Evolutionary conservation across 2,113 vertebrate genomes (phyloP).

Genomic region (Bufo gargarizans): DNA sequence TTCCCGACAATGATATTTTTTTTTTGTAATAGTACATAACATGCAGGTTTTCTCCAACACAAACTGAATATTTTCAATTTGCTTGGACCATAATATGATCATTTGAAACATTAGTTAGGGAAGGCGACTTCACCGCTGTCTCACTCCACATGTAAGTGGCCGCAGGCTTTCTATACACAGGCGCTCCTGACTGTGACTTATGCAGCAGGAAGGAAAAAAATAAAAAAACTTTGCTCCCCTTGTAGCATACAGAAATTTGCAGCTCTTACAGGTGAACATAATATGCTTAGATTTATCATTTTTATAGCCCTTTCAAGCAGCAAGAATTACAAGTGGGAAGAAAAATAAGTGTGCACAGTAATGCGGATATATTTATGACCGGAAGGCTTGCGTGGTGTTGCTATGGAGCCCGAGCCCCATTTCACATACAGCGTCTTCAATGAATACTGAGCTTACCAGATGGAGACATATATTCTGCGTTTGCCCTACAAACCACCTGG

Average conservation of each 20-base stretch:
- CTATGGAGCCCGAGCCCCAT: constrained; percentile 71
- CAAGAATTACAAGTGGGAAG: constrained; percentile 41
- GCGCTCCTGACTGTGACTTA: constrained; percentile 31
- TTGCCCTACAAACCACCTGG: constrained; percentile 82
- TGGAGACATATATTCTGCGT: constrained; percentile 86
- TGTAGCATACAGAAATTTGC: constrained; percentile 2
- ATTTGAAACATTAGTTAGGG: constrained; percentile 44
- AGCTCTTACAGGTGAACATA: constrained; percentile 35
- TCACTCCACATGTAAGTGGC: constrained; percentile 14
- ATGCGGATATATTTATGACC: constrained; percentile 56
- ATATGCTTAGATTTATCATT: constrained; percentile 50
- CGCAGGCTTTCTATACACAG: constrained; percentile 3
- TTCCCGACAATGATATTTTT: background rate
- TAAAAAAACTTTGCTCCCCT: background rate
- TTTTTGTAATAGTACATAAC: background rate
- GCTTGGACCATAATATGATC: constrained; percentile 8
- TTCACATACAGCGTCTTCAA: constrained; percentile 64
- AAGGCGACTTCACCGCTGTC: constrained; percentile 35
- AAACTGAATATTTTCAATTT: constrained; percentile 23
- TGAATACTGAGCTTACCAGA: constrained; percentile 83
- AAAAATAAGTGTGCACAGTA: constrained; percentile 42
- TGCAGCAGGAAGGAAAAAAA: background rate
- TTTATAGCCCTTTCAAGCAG: constrained; percentile 48
- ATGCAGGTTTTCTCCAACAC: background rate
- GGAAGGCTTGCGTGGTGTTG: constrained; percentile 69